Evolutionary conservation across 1,140 invertebrate genomes (phyloP), one percentile per base, ranked within the genome.

Genomic region (Ptiloglossa arizonensis): DNA sequence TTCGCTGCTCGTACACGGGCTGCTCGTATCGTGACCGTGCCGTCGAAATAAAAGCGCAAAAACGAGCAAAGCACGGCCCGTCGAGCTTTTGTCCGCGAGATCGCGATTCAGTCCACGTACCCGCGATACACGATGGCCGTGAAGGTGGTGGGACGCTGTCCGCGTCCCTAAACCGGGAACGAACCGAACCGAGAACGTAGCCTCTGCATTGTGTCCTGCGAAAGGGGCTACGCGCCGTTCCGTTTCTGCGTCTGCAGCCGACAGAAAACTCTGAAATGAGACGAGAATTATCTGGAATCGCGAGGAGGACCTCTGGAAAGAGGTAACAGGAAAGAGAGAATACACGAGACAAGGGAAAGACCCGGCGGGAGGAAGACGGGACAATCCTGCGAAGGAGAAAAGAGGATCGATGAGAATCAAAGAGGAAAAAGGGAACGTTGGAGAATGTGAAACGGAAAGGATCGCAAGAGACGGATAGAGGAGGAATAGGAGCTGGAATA

Each of bases 31-130:
- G 67, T 38, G 74, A 62, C 48, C 54, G 29, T 41, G 70, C n/a
- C 48, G 22, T 50, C 29, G 27, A 68, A 44, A 64, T 78, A 68
- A 70, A 44, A 78, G 48, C 41, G 48, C 27, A 48, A 62, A 72
- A 77, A 29, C 32, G 22, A 62, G 3, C 35, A 27, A 41, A 44
- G 32, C 38, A 38, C 9, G 32, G 46, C 17, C 17, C 57, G 41
- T 44, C 24, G n/a, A 8, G 0, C 38, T 38, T 73, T 66, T 73
- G 70, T 79, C 15, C 69, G 19, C 0, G 0, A 13, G 9, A 56
- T 66, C 69, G 59, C 69, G 48, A 73, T 79, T 41, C 69, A 13
- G 38, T 29, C 38, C 76, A 79, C 76, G 76, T 79, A 73, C 9
- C 2, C 24, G 32, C 70, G 76, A 79, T 66, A 73, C 70, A 73